Evolutionary conservation across 2,797 vertebrate genomes (phyloP).

Genomic region (Eleutherodactylus coqui): DNA sequence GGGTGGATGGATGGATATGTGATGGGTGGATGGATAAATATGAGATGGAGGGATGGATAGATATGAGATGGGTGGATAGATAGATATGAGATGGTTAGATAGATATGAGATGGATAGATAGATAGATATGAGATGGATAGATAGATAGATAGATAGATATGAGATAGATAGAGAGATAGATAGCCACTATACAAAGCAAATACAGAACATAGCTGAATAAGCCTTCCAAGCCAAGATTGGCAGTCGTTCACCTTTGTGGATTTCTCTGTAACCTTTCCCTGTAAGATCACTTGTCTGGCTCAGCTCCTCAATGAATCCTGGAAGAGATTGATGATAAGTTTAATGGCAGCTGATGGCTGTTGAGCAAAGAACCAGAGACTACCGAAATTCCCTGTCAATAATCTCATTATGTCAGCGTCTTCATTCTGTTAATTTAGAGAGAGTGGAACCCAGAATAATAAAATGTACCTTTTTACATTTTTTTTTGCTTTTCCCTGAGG

Average conservation of each 20-base stretch:
- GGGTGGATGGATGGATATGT: neutral
- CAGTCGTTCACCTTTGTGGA: neutral
- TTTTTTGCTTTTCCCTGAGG: neutral
- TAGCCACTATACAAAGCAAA: neutral
- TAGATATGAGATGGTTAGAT: neutral
- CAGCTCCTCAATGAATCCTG: neutral
- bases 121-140: too few relatives aligned
- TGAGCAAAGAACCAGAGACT: neutral
- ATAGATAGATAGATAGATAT: neutral
- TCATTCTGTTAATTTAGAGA: neutral
- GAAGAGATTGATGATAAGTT: constrained; percentile 16
- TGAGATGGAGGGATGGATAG: neutral
- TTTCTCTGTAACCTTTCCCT: neutral
- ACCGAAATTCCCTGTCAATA: neutral
- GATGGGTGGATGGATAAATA: neutral
- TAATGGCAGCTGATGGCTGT: constrained; percentile 25
- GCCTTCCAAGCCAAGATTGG: neutral
- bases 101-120: neutral
- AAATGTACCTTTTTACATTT: neutral
- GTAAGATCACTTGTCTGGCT: neutral
- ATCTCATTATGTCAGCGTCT: constrained; percentile 11
- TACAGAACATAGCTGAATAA: neutral
- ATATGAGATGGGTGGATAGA: constrained; percentile 14
- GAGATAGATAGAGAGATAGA: too few relatives aligned
- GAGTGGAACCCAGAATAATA: neutral